Percentiles rank a stretch among this genome's conserved stretches.
These are phyloP conservation scores for Heliconius ismenius DNA, from an alignment of 2,888 invertebrate genomes.

Conservation along the genomic window DNA sequence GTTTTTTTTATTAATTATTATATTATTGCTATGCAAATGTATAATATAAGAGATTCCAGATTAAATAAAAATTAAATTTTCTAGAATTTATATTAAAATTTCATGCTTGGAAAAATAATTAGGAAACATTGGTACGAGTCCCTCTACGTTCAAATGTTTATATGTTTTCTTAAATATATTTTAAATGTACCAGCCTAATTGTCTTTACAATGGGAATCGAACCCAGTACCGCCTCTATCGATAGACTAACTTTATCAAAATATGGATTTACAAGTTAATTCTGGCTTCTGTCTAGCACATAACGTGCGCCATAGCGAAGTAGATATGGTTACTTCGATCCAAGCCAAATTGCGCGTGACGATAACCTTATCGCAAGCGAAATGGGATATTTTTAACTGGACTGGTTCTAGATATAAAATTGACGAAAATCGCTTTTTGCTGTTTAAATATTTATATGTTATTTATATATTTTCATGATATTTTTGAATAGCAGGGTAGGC, in stretches of 20 bases:
- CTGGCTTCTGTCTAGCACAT: not conserved
- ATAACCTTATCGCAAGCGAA: constrained; percentile 48
- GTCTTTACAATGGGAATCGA: not conserved
- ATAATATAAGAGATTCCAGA: too few species aligned
- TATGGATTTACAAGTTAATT: constrained; percentile 1
- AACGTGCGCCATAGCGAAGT: not conserved
- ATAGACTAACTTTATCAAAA: not conserved
- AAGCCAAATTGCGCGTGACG: constrained; percentile 63
- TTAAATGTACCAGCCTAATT: too few species aligned
- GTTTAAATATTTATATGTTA: not conserved
- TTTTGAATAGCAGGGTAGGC: too few species aligned
- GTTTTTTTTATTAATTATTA: too few species aligned
- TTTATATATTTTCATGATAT: not conserved
- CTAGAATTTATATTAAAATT: too few species aligned
- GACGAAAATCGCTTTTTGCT: not conserved
- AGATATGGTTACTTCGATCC: constrained; percentile 31
- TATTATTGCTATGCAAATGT: too few species aligned
- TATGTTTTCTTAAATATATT: too few species aligned
- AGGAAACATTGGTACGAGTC: too few species aligned
- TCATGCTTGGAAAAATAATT: too few species aligned
- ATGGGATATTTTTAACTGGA: constrained; percentile 25
- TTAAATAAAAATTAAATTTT: too few species aligned
- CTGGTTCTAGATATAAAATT: constrained; percentile 10
- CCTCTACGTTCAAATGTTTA: too few species aligned
- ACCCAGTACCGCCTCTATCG: not conserved